A percentile compares a stretch with the other conserved stretches of the same genome.
These are phyloP conservation scores for Heliothis subflexa DNA, from an alignment of 1,140 invertebrate genomes.

Conservation along the genomic window DNA sequence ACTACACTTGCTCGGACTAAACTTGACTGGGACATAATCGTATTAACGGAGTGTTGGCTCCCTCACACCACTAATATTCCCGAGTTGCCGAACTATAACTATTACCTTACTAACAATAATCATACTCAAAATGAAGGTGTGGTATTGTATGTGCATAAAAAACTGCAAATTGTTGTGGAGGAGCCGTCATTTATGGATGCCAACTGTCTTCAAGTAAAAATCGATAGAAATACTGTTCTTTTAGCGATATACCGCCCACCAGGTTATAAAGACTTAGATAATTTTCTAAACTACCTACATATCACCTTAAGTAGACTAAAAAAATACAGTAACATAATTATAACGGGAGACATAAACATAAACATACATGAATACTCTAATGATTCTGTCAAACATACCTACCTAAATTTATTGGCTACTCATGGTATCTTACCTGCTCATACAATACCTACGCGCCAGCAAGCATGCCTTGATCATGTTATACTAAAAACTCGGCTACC, in stretches of 20 bases:
- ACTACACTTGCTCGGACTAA: conserved; percentile 33
- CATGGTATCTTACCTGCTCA: conserved; percentile 17
- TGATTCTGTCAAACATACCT: conserved; percentile 10
- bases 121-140: conserved; percentile 25
- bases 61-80: conserved; percentile 11
- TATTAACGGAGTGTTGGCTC: conserved; percentile 50
- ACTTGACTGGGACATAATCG: conserved; percentile 45
- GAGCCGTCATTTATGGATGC: conserved; percentile 3
- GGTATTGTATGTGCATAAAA: not conserved
- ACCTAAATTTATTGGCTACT: conserved; percentile 25
- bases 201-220: conserved; percentile 12
- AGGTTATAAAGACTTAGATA: conserved; percentile 34
- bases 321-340: conserved; percentile 23
- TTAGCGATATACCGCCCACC: conserved; percentile 44
- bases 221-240: not conserved
- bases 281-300: conserved; percentile 36
- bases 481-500: conserved; percentile 18
- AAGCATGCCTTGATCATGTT: conserved; percentile 36
- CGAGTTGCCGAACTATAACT: not conserved
- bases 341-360: conserved; percentile 45
- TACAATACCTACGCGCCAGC: conserved; percentile 1
- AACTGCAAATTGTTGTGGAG: not conserved
- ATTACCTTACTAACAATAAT: not conserved
- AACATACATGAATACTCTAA: not conserved
- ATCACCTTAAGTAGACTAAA: not conserved